Conservation (phyloP, 2,113 vertebrate genomes). For the Neotragus moschatus region DNA sequence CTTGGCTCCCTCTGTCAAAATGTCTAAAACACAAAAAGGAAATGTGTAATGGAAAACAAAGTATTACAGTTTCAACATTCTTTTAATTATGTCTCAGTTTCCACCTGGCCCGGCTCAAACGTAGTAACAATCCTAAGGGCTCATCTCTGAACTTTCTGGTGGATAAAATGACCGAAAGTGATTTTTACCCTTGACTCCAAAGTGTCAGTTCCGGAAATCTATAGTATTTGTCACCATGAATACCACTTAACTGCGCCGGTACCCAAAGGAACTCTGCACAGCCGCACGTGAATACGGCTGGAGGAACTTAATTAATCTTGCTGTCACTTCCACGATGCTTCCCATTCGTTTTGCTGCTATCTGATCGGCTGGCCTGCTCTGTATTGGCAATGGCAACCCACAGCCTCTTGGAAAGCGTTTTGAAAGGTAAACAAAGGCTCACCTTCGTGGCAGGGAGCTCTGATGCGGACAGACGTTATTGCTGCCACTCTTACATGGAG, state of each 20-base stretch:
- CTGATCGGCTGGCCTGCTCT: conserved; percentile 87
- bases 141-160: conserved; percentile 63
- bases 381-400: conserved; percentile 78
- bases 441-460: conserved; percentile 62
- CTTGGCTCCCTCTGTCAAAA: conserved; percentile 71
- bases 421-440: conserved; percentile 76
- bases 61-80: conserved; percentile 54
- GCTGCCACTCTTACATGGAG: conserved; percentile 14
- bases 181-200: conserved; percentile 95
- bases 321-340: conserved; percentile 94
- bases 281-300: conserved; percentile 80
- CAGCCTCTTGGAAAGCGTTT: conserved; percentile 70
- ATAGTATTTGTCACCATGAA: conserved; percentile 95
- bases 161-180: conserved; percentile 80
- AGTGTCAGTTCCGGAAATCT: conserved; percentile 88
- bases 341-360: conserved; percentile 94
- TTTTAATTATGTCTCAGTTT: conserved; percentile 54
- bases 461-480: conserved; percentile 53
- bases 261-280: conserved; percentile 85
- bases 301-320: conserved; percentile 97
- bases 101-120: conserved; percentile 45
- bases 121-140: conserved; percentile 33
- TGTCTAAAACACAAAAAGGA: conserved; percentile 65
- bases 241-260: conserved; percentile 86
- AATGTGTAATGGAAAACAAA: conserved; percentile 21